Conservation (phyloP, 2,888 invertebrate species). For the Melieria picta region DNA sequence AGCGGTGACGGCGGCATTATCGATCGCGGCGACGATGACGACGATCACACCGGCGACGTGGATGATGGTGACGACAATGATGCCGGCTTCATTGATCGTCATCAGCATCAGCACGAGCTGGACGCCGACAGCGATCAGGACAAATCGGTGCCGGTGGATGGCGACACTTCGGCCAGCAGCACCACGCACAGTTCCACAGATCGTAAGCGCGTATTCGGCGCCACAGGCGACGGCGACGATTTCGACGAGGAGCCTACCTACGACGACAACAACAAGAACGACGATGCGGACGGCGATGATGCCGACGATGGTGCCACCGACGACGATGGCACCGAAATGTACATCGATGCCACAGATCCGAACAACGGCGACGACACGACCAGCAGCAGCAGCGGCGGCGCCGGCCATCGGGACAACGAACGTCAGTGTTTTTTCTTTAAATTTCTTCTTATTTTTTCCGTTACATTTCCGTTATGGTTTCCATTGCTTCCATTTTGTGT, state of each 20-base stretch:
- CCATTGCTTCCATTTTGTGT: constrained; percentile 29
- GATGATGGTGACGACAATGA: constrained; percentile 40
- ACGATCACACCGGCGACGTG: constrained; percentile 46
- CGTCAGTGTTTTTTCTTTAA: constrained; percentile 62
- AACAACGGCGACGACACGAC: constrained; percentile 44
- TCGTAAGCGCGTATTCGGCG: constrained; percentile 36
- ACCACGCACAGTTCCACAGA: neutral
- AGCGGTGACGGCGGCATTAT: constrained; percentile 50
- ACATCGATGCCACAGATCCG: constrained; percentile 53
- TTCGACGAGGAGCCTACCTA: constrained; percentile 37
- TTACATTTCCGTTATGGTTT: constrained; percentile 39
- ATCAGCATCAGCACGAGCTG: constrained; percentile 36
- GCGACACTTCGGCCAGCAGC: neutral
- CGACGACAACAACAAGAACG: constrained; percentile 34
- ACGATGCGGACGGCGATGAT: constrained; percentile 43
- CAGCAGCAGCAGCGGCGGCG: constrained; percentile 42
- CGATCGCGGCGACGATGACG: constrained; percentile 44
- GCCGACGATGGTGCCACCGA: constrained; percentile 36
- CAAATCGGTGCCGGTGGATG: constrained; percentile 25
- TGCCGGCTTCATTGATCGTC: constrained; percentile 38
- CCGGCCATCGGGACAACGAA: constrained; percentile 49
- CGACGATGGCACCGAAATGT: constrained; percentile 51
- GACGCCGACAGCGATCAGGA: constrained; percentile 35
- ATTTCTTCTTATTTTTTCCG: constrained; percentile 37
- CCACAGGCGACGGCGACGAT: constrained; percentile 22